Percentiles rank a stretch among this genome's conserved stretches.
phyloP scores from a whole-genome alignment of 2,113 vertebrate genomes.

The Felis chaus region DNA sequence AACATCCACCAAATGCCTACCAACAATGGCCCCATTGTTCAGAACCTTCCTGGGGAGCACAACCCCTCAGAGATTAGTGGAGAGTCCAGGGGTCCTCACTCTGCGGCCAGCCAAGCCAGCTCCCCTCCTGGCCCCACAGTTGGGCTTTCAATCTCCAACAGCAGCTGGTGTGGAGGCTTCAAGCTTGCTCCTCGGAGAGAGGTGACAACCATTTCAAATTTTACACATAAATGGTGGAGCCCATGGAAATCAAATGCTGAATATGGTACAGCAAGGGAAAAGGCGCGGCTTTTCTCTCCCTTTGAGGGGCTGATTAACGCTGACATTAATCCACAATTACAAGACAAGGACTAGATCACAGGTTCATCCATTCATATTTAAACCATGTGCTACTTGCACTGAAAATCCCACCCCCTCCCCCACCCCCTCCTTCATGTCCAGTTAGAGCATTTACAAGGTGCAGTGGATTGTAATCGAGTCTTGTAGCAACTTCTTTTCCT shows the following conservation, averaged over 20 bases:
- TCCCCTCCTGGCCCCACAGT: slow-evolving; percentile 61
- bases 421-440: slow-evolving; percentile 84
- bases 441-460: slow-evolving; percentile 83
- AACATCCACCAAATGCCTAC: slow-evolving; percentile 68
- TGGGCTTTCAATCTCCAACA: slow-evolving; percentile 65
- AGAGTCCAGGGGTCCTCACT: slow-evolving; percentile 12
- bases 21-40: slow-evolving; percentile 71
- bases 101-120: slow-evolving; percentile 56
- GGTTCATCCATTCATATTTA: slow-evolving; percentile 82
- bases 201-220: slow-evolving; percentile 86
- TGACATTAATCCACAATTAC: slow-evolving; percentile 85
- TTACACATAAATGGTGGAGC: slow-evolving; percentile 83
- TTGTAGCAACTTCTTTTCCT: slow-evolving; percentile 29
- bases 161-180: slow-evolving; percentile 87
- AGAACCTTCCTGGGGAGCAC: slow-evolving; percentile 32
- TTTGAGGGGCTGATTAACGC: slow-evolving; percentile 81
- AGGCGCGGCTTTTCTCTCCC: slow-evolving; percentile 71
- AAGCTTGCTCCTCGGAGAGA: slow-evolving; percentile 74
- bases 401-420: slow-evolving; percentile 65
- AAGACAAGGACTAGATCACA: slow-evolving; percentile 80
- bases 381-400: slow-evolving; percentile 74
- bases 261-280: slow-evolving; percentile 77
- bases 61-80: not conserved
- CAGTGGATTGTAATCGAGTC: slow-evolving; percentile 76
- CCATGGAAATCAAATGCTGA: slow-evolving; percentile 82